A percentile compares a stretch with the other conserved stretches of the same genome.
Evolutionary conservation across 2,888 invertebrate species (phyloP).

Genomic region (Acanthosepion lycidas): DNA sequence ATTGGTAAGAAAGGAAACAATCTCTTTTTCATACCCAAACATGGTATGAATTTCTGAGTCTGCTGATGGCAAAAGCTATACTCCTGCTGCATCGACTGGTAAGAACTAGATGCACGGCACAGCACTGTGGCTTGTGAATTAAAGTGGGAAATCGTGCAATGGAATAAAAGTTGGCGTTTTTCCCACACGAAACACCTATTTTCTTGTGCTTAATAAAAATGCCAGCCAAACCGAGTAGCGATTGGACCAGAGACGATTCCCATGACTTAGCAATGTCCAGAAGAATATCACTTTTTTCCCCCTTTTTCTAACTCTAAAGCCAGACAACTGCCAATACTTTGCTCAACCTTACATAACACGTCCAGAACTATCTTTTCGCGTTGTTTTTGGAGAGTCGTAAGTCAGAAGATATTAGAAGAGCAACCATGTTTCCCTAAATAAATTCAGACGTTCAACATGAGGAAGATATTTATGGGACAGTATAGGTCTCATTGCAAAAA

Average conservation of each 20-base stretch:
- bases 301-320: background rate
- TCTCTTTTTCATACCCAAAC: no score
- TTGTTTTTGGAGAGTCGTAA: background rate
- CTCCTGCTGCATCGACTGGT: no score
- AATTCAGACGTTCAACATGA: background rate
- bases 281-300: background rate
- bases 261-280: background rate
- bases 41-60: no score
- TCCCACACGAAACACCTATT: no score
- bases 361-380: background rate
- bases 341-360: background rate
- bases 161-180: no score
- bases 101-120: no score
- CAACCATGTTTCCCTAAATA: background rate
- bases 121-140: no score
- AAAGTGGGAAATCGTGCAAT: no score
- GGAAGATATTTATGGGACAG: background rate
- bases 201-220: background rate
- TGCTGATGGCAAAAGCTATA: no score
- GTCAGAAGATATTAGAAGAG: background rate
- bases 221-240: background rate
- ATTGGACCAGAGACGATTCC: background rate
- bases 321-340: background rate
- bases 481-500: background rate
- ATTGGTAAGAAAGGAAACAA: no score